Percentiles rank a stretch among this genome's conserved stretches.
phyloP scores from a whole-genome alignment of 1,140 invertebrate species.

The Tetramorium alpestre region DNA sequence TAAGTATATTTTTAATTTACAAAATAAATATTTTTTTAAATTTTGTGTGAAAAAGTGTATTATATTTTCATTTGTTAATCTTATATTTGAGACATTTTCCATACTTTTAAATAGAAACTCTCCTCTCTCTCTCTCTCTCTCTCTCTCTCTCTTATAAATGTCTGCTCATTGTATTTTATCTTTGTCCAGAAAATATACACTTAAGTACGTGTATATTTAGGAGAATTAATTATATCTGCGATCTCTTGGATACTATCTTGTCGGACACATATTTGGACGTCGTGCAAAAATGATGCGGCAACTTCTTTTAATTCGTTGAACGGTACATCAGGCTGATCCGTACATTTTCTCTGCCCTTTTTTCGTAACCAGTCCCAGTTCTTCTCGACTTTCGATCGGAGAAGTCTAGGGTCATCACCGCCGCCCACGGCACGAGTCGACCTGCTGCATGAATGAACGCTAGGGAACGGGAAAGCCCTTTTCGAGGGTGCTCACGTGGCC shows the following conservation, averaged over 20 bases:
- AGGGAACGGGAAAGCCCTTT: conserved; percentile 72
- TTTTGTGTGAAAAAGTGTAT: background rate
- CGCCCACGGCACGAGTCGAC: conserved; percentile 68
- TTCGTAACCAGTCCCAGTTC: conserved; percentile 34
- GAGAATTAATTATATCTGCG: background rate
- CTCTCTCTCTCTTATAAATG: background rate
- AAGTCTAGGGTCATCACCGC: conserved; percentile 63
- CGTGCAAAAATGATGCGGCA: background rate
- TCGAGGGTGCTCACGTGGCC: conserved; percentile 78
- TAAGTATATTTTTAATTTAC: background rate
- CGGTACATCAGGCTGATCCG: conserved; percentile 7
- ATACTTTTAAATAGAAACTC: background rate
- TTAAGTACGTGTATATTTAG: background rate
- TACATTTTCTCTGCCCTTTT: conserved; percentile 14
- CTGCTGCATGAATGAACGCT: conserved; percentile 76
- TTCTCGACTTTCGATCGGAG: conserved; percentile 52
- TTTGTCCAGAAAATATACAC: background rate
- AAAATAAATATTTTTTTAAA: background rate
- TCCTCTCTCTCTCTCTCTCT: background rate
- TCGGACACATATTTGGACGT: conserved; percentile 36
- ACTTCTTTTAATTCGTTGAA: conserved; percentile 21
- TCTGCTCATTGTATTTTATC: background rate
- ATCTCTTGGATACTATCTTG: background rate
- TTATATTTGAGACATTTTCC: background rate
- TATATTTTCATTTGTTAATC: background rate